Evolutionary conservation across 2,888 invertebrate species (phyloP), one percentile per base, ranked within the genome.

Genomic region (Melinaea menophilus): DNA sequence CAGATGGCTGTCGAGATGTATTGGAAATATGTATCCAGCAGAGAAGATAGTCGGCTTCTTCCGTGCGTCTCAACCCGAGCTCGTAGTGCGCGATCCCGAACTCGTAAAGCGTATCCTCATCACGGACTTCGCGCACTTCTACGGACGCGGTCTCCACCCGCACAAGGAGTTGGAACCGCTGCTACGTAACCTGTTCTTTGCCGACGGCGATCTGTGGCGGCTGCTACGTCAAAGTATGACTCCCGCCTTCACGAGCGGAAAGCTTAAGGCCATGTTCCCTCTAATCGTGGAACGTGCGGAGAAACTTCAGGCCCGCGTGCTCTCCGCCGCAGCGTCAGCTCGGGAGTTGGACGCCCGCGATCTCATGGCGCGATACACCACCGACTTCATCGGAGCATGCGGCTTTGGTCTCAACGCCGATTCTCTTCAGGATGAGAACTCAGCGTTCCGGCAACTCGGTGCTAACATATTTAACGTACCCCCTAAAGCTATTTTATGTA

Each of bases 81-180:
- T 88, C 9, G 66, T 87, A 4, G 70, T 88, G 11, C 75, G 81
- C 34, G 87, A 88, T 64, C 75, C 80, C 2, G 82, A 85, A 2
- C 70, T 88, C 33, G 77, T 73, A 0, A 80, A 73, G 59, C 63
- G 69, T 12, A 79, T 88, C 56, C 63, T 88, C n/a, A 81, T 59
- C 58, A 70, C 75, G 2, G 85, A 88, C 59, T 86, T 86, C 45
- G 66, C 72, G 0, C 72, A 22, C 22, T 22, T 22, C 22, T 22
- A 22, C 22, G 22, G 22, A 22, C 22, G 22, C 22, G 22, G 22
- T 22, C 22, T 22, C 22, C 22, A 22, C 22, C 22, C 22, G 22
- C 22, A 22, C 22, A 22, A 22, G 22, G 22, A 22, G 22, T 22
- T 22, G 22, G 22, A 22, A 22, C 22, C 22, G 22, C 22, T 22